phyloP scores from a whole-genome alignment of 53 echinoderm and acorn worm genomes.

The Holothuria leucospilota region DNA sequence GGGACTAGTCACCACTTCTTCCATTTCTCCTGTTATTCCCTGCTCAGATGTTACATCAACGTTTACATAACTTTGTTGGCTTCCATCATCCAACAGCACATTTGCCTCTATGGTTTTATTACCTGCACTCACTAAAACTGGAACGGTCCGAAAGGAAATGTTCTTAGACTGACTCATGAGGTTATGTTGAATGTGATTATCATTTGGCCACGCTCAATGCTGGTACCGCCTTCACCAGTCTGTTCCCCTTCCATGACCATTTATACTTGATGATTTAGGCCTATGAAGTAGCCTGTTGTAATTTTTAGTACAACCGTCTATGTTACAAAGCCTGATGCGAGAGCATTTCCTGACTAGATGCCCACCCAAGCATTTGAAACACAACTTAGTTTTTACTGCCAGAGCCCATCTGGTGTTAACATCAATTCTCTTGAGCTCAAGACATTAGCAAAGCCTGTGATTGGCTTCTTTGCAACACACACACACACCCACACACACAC shows the following conservation, averaged over 20 bases:
- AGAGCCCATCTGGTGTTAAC: not conserved
- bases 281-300: conserved; percentile 14
- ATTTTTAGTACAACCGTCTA: not conserved
- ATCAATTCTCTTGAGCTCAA: not conserved
- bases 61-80: conserved; percentile 14
- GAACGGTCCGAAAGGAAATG: not conserved
- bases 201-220: not conserved
- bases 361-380: conserved; percentile 2
- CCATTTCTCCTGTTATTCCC: conserved; percentile 1
- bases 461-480: too few species aligned
- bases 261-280: not conserved
- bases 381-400: not conserved
- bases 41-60: not conserved
- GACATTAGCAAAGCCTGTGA: conserved; percentile 17
- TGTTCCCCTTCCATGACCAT: not conserved
- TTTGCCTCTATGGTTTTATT: not conserved
- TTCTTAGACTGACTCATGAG: not conserved
- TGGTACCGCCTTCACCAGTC: too few species aligned
- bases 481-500: too few species aligned
- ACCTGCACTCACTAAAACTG: not conserved
- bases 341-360: not conserved
- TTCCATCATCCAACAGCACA: conserved; percentile 2
- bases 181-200: not conserved
- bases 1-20: not conserved
- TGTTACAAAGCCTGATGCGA: not conserved